Percentiles rank a stretch among this genome's conserved stretches.
These are phyloP conservation scores for Semicossyphus pulcher DNA, from an alignment of 2,113 vertebrate genomes.

Conservation along the genomic window DNA sequence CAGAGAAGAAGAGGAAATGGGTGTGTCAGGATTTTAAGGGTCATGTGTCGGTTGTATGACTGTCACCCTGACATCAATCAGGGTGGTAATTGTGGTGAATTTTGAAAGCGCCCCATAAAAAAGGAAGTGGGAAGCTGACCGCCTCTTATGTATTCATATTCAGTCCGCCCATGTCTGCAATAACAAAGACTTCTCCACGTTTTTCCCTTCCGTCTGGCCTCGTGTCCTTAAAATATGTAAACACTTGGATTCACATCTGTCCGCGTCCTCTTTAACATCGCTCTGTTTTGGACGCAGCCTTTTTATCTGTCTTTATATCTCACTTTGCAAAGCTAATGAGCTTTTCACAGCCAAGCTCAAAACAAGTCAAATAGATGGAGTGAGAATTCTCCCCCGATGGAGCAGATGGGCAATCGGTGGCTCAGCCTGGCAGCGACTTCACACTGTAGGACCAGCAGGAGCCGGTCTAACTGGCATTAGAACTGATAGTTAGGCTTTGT, in stretches of 20 bases:
- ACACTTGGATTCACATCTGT: constrained; percentile 57
- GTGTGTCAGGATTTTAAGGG: constrained; percentile 65
- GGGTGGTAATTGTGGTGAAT: constrained; percentile 39
- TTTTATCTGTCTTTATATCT: constrained; percentile 55
- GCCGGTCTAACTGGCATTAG: constrained; percentile 63
- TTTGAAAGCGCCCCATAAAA: constrained; percentile 33
- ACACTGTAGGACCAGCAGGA: constrained; percentile 68
- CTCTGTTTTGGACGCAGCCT: constrained; percentile 26
- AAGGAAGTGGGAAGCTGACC: constrained; percentile 52
- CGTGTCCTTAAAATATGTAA: constrained; percentile 47
- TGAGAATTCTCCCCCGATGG: constrained; percentile 70
- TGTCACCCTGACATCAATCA: constrained; percentile 52
- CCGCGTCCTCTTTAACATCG: constrained; percentile 49
- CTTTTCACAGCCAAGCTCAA: constrained; percentile 64
- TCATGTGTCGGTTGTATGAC: constrained; percentile 53
- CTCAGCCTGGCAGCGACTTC: constrained; percentile 78
- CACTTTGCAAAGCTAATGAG: constrained; percentile 72
- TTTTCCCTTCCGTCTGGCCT: constrained; percentile 17
- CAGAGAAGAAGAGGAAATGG: constrained; percentile 63
- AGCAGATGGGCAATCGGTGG: constrained; percentile 82
- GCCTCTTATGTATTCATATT: constrained; percentile 54
- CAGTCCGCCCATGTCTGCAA: constrained; percentile 34
- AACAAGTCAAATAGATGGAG: constrained; percentile 78
- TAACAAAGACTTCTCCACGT: constrained; percentile 9
- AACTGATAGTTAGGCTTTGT: constrained; percentile 58